These are phyloP conservation scores for Choloepus hoffmanni DNA, from an alignment of 2,113 vertebrate genomes.

Conservation along the genomic window DNA sequence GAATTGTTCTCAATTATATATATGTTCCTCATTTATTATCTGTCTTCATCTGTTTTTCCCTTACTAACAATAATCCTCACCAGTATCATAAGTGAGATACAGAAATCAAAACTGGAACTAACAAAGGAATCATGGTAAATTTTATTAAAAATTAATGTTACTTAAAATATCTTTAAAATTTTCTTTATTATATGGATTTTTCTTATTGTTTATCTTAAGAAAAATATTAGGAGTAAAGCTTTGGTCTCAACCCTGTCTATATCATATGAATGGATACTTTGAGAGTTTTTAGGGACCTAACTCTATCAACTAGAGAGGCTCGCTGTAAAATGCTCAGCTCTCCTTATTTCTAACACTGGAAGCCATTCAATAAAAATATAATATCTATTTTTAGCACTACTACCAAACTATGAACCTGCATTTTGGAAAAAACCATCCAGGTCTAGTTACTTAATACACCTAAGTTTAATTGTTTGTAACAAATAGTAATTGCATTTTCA, in stretches of 20 bases:
- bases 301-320: background rate
- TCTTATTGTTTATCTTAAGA: background rate
- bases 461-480: background rate
- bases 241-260: background rate
- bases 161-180: background rate
- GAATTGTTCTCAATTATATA: background rate
- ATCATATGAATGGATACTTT: rapidly evolving
- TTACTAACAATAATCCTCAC: background rate
- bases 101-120: background rate
- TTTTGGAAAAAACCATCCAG: background rate
- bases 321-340: background rate
- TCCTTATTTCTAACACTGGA: background rate
- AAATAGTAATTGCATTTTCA: background rate
- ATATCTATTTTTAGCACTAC: background rate
- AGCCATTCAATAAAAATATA: background rate
- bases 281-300: background rate
- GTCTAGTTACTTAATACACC: background rate
- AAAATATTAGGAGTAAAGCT: background rate
- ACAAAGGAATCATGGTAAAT: background rate
- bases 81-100: background rate
- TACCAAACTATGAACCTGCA: background rate
- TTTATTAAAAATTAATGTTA: background rate
- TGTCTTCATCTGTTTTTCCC: background rate
- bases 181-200: background rate
- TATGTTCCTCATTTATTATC: background rate